These are phyloP conservation scores for Bagarius yarrelli DNA, from an alignment of 2,113 vertebrate species.

Conservation along the genomic window DNA sequence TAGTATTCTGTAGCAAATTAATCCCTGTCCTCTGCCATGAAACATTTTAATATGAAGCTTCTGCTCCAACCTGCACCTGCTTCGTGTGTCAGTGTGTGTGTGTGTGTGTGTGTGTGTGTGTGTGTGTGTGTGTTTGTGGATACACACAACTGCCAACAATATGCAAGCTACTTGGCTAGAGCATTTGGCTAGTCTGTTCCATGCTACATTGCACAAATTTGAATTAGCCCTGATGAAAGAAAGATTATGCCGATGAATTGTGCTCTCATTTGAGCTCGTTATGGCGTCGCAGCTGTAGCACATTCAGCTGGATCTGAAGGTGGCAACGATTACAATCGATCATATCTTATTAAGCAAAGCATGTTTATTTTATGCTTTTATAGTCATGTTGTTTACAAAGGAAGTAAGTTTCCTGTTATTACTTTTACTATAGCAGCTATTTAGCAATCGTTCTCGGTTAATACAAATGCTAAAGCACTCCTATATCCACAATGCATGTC, in stretches of 20 bases:
- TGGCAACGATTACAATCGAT: too few relatives aligned
- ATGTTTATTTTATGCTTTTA: too few relatives aligned
- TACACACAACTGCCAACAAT: background rate
- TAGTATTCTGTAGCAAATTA: background rate
- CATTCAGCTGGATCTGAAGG: background rate
- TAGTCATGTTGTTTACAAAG: too few relatives aligned
- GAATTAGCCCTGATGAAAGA: conserved; percentile 24
- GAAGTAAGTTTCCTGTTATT: too few relatives aligned
- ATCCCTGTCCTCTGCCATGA: conserved; percentile 25
- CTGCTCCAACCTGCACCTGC: conserved; percentile 19
- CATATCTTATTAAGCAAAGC: too few relatives aligned
- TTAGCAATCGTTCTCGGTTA: too few relatives aligned
- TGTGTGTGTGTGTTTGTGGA: conserved; percentile 7
- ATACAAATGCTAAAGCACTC: too few relatives aligned
- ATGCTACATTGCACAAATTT: conserved; percentile 14
- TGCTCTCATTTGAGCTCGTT: background rate
- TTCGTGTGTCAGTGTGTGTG: conserved; percentile 8
- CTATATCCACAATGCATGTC: too few relatives aligned
- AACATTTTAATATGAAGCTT: conserved; percentile 25
- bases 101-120: conserved; percentile 17
- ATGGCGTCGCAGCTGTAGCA: background rate
- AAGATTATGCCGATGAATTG: background rate
- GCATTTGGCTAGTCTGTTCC: background rate
- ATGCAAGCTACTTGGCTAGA: background rate
- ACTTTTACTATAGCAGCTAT: too few relatives aligned